phyloP scores from a whole-genome alignment of 2,113 vertebrate species.

The Cervus canadensis region DNA sequence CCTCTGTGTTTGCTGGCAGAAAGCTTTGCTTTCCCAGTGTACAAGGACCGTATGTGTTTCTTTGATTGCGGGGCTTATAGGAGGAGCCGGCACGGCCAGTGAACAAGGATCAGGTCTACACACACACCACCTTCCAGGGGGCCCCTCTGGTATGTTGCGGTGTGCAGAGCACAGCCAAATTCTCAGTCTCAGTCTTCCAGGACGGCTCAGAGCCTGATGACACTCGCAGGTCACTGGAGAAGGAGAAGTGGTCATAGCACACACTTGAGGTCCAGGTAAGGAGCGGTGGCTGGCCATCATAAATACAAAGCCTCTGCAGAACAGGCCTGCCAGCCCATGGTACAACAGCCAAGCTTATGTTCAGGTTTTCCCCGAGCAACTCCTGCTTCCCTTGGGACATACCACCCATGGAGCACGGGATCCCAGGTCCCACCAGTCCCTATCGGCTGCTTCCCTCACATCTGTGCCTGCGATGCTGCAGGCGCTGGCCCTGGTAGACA shows the following conservation, averaged over 20 bases:
- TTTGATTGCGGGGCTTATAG: background rate
- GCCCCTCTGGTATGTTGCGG: too few relatives aligned
- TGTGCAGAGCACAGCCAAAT: background rate
- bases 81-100: background rate
- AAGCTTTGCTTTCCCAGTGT: background rate
- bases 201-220: background rate
- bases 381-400: background rate
- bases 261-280: background rate
- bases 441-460: background rate
- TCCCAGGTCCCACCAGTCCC: too few relatives aligned
- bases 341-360: background rate
- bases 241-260: background rate
- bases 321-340: background rate
- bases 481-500: background rate
- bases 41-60: background rate
- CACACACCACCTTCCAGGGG: fast-evolving
- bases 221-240: background rate
- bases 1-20: background rate
- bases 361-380: background rate
- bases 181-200: background rate
- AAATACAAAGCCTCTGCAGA: too few relatives aligned
- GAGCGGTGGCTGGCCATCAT: background rate
- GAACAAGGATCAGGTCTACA: background rate
- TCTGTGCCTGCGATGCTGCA: background rate
- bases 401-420: background rate